phyloP scores from a whole-genome alignment of 2,888 invertebrate genomes.

The Pyralis farinalis region DNA sequence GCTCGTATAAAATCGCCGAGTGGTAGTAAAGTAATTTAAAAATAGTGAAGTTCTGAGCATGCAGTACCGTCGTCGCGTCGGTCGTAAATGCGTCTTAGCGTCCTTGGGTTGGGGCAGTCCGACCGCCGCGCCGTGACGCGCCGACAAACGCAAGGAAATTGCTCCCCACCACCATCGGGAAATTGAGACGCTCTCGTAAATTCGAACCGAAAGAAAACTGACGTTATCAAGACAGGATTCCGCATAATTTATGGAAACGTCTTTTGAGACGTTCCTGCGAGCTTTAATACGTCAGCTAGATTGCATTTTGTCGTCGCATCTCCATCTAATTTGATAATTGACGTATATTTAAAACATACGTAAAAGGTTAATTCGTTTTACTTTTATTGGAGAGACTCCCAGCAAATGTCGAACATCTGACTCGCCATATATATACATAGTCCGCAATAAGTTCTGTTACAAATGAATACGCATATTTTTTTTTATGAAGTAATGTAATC shows the following conservation, averaged over 20 bases:
- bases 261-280: conserved; percentile 4
- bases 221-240: conserved; percentile 34
- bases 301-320: neutral
- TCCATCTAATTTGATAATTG: neutral
- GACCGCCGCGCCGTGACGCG: conserved; percentile 1
- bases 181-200: conserved; percentile 64
- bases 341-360: neutral
- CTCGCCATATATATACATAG: no score
- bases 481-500: no score
- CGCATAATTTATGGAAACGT: conserved; percentile 22
- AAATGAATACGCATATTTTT: no score
- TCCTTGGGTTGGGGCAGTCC: neutral
- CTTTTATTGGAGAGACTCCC: no score
- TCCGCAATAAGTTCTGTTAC: no score
- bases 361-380: no score
- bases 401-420: no score
- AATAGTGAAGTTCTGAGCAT: conserved; percentile 10
- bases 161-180: conserved; percentile 51
- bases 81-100: conserved; percentile 2
- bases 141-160: conserved; percentile 68
- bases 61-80: conserved; percentile 1
- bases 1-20: conserved; percentile 10
- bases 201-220: conserved; percentile 35
- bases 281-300: conserved; percentile 2
- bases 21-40: conserved; percentile 13